Percentiles rank a stretch among this genome's conserved stretches.
These are phyloP conservation scores for Sarcophaga variegata DNA, from an alignment of 2,888 invertebrate species.

Conservation along the genomic window DNA sequence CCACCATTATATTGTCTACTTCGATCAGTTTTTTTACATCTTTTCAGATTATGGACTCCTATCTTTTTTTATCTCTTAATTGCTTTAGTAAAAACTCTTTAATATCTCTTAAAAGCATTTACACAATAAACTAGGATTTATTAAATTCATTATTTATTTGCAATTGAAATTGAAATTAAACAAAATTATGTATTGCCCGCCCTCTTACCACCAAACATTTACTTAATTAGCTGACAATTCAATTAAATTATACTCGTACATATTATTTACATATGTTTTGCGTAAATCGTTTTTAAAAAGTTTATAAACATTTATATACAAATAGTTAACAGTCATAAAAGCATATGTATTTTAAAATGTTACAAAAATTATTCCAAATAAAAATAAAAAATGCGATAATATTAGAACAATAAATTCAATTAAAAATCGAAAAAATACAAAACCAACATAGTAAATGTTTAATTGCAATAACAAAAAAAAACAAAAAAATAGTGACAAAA, in stretches of 20 bases:
- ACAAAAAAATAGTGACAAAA: conserved; percentile 30
- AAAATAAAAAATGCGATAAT: conserved; percentile 9
- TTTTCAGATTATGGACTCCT: too few species aligned
- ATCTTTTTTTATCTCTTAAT: too few species aligned
- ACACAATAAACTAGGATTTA: too few species aligned
- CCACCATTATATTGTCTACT: too few species aligned
- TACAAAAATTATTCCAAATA: conserved; percentile 46
- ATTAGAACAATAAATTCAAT: conserved; percentile 52
- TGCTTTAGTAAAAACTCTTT: too few species aligned
- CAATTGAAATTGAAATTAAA: background rate
- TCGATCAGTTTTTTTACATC: too few species aligned
- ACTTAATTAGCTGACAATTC: too few species aligned
- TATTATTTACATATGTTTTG: background rate
- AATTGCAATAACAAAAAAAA: conserved; percentile 10
- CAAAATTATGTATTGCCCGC: too few species aligned
- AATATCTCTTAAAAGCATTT: too few species aligned
- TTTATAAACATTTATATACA: conserved; percentile 10
- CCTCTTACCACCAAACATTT: too few species aligned
- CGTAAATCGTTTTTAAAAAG: conserved; percentile 45
- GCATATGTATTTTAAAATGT: conserved; percentile 18
- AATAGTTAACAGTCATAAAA: conserved; percentile 59
- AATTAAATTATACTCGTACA: too few species aligned
- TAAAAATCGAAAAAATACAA: background rate
- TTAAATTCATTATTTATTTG: background rate
- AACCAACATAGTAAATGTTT: conserved; percentile 26